These are phyloP conservation scores for Mythimna vitellina DNA, from an alignment of 2,888 invertebrate genomes.

Conservation along the genomic window DNA sequence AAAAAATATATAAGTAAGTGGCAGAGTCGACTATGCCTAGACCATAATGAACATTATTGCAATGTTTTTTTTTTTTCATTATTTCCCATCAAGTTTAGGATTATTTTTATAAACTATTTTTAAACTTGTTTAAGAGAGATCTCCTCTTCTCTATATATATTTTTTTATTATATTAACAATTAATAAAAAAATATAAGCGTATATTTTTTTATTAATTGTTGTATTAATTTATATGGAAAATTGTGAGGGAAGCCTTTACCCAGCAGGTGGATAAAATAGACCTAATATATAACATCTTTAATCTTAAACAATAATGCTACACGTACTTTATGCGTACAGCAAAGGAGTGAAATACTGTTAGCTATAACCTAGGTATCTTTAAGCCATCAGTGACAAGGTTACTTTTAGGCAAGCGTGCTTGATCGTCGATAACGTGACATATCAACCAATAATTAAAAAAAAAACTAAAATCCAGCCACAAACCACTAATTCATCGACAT, in stretches of 20 bases:
- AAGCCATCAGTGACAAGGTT: too few species aligned
- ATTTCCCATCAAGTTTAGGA: too few species aligned
- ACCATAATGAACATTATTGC: not conserved
- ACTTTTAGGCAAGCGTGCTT: too few species aligned
- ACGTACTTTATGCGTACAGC: too few species aligned
- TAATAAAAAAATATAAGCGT: too few species aligned
- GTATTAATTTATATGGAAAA: too few species aligned
- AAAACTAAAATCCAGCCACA: not conserved
- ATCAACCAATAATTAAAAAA: not conserved
- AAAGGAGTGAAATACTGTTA: too few species aligned
- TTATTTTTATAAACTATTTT: not conserved
- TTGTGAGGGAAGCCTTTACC: not conserved
- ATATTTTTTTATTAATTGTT: too few species aligned
- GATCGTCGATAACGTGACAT: too few species aligned
- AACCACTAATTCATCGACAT: slow-evolving; percentile 21
- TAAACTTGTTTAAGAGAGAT: not conserved
- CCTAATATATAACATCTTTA: not conserved
- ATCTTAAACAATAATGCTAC: not conserved
- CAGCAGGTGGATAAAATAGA: not conserved
- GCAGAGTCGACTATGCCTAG: not conserved
- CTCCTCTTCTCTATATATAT: rapidly evolving
- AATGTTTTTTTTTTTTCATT: too few species aligned
- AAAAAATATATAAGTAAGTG: not conserved
- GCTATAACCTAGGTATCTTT: too few species aligned
- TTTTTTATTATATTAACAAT: too few species aligned